A percentile compares a stretch with the other conserved stretches of the same genome.
Conservation (phyloP, 2,888 invertebrate genomes). For the Standfussiana lucernea region DNA sequence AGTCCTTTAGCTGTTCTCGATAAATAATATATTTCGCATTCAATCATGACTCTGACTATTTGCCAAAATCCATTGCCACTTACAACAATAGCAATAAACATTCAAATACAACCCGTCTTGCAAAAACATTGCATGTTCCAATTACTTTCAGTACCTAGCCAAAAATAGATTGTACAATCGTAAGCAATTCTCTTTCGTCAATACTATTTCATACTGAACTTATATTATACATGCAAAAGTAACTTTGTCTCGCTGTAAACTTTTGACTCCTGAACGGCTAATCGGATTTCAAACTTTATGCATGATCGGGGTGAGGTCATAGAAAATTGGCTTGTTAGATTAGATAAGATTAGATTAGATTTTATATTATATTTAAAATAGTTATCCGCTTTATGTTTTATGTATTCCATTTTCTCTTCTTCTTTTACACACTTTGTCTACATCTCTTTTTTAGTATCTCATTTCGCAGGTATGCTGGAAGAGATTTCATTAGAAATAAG, state of each 20-base stretch:
- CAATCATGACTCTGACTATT: not conserved
- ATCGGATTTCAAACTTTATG: not conserved
- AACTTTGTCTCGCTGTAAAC: not conserved
- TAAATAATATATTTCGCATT: not conserved
- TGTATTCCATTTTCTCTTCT: too few relatives aligned
- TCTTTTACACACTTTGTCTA: too few relatives aligned
- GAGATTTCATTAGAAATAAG: too few relatives aligned
- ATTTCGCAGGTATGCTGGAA: too few relatives aligned
- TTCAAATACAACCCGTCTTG: not conserved
- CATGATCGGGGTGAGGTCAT: not conserved
- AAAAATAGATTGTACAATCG: conserved; percentile 32
- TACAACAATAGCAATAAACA: not conserved
- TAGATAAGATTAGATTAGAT: too few relatives aligned
- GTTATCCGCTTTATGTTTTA: too few relatives aligned
- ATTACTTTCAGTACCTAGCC: conserved; percentile 11
- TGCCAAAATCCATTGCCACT: not conserved
- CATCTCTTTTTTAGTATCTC: too few relatives aligned
- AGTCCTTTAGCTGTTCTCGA: not conserved
- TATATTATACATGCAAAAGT: not conserved
- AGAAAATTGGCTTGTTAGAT: too few relatives aligned
- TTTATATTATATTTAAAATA: too few relatives aligned
- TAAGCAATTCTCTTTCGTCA: not conserved
- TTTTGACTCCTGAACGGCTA: not conserved
- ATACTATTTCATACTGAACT: conserved; percentile 4
- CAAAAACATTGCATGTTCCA: conserved; percentile 22